phyloP scores from a whole-genome alignment of 1,140 invertebrate genomes.

The Campoletis sonorensis region DNA sequence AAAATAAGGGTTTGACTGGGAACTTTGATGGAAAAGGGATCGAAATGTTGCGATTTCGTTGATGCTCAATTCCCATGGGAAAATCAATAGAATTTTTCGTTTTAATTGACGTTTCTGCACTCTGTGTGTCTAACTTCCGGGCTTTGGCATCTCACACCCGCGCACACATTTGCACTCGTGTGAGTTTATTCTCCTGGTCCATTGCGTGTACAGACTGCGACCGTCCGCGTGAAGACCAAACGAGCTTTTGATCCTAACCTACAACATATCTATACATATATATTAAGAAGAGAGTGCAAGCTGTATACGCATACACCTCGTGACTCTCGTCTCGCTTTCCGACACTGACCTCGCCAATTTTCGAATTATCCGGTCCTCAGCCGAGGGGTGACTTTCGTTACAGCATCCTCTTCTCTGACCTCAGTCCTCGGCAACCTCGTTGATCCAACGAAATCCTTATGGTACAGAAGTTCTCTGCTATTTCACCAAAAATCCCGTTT shows the following conservation, averaged over 20 bases:
- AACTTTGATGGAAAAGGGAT: too few relatives aligned
- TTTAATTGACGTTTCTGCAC: too few relatives aligned
- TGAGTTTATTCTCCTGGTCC: not conserved
- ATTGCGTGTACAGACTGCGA: not conserved
- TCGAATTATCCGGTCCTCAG: conserved; percentile 60
- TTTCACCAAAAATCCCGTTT: not conserved
- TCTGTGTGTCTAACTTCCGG: too few relatives aligned
- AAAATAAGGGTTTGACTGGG: too few relatives aligned
- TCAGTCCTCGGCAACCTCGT: not conserved
- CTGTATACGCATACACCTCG: conserved; percentile 14
- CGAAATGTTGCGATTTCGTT: too few relatives aligned
- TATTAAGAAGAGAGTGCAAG: not conserved
- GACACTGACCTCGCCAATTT: conserved; percentile 67
- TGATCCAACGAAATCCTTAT: not conserved
- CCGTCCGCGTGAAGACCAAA: conserved; percentile 16
- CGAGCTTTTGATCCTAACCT: conserved; percentile 5
- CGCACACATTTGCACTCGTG: not conserved
- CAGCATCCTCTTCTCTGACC: not conserved
- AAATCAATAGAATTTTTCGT: too few relatives aligned
- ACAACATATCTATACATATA: not conserved
- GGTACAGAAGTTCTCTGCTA: not conserved
- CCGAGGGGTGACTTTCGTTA: conserved; percentile 27
- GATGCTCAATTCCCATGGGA: too few relatives aligned
- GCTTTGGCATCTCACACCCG: too few relatives aligned
- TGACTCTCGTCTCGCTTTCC: conserved; percentile 52